A percentile compares a stretch with the other conserved stretches of the same genome.
Evolutionary conservation across 2,797 vertebrate species (phyloP).

Genomic region (Poeciliopsis infans): DNA sequence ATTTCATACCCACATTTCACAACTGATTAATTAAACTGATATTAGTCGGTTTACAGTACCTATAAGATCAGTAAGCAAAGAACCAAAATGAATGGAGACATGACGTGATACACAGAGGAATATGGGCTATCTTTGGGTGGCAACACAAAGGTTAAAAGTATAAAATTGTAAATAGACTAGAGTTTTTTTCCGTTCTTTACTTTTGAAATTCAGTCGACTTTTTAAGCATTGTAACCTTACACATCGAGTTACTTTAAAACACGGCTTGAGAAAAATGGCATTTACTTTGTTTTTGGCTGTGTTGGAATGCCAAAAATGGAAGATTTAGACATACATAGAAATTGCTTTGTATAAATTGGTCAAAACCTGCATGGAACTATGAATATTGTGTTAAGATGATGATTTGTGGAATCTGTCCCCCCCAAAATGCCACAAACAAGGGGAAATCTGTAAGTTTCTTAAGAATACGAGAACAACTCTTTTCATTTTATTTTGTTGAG

Average conservation of each 20-base stretch:
- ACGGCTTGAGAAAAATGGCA: not conserved
- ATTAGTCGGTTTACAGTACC: not conserved
- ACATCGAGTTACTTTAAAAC: not conserved
- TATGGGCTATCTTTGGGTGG: not conserved
- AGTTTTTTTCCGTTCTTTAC: not conserved
- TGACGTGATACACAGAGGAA: not conserved
- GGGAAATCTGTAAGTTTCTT: not conserved
- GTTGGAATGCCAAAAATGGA: not conserved
- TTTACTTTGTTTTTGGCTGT: not conserved
- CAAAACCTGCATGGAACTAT: not conserved
- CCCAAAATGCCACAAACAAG: not conserved
- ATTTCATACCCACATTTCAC: not conserved
- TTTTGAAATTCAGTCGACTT: not conserved
- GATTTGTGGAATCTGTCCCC: not conserved
- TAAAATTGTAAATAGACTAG: not conserved
- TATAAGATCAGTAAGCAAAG: not conserved
- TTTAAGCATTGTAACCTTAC: not conserved
- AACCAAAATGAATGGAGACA: not conserved
- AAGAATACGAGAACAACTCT: not conserved
- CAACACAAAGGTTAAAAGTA: not conserved
- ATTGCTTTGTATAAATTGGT: not conserved
- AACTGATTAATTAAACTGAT: not conserved
- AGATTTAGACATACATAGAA: not conserved
- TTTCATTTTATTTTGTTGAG: no score
- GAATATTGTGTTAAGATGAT: not conserved